phyloP scores from a whole-genome alignment of 53 echinoderm and acorn worm species.

The Luidia sarsii region DNA sequence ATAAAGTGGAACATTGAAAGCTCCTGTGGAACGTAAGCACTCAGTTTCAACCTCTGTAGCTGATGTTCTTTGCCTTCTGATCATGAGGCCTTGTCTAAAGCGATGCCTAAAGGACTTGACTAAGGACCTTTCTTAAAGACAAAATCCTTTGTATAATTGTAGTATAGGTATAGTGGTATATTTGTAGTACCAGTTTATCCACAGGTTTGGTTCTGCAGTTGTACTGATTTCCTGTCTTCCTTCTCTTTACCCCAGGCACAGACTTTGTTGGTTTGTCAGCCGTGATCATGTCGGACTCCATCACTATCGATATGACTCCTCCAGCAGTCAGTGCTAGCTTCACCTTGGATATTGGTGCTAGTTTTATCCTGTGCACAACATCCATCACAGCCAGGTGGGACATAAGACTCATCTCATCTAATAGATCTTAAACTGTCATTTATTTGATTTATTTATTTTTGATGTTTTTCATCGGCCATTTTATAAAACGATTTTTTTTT shows the following conservation, averaged over 20 bases:
- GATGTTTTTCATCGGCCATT: background rate
- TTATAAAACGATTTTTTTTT: background rate
- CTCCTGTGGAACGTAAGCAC: too few species aligned
- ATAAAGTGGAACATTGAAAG: too few species aligned
- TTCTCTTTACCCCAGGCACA: background rate
- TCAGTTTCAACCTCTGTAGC: too few species aligned
- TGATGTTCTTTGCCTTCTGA: background rate
- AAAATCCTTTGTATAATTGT: too few species aligned
- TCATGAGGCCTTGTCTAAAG: background rate
- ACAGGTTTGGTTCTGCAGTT: background rate
- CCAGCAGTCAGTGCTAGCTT: background rate
- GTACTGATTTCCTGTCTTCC: background rate
- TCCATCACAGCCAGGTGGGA: slow-evolving; percentile 13
- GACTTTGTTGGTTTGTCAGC: slow-evolving; percentile 49
- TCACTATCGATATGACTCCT: slow-evolving; percentile 9
- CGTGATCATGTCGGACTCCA: background rate
- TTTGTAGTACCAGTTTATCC: background rate
- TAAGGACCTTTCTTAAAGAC: background rate
- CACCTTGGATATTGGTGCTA: slow-evolving; percentile 12
- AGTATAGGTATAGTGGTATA: background rate
- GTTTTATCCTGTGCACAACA: slow-evolving; percentile 5
- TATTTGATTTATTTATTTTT: background rate
- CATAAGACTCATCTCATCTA: background rate
- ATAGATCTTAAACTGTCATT: background rate
- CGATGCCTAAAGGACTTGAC: background rate